phyloP scores from a whole-genome alignment of 1,140 invertebrate genomes.

The Drosophila neocordata region DNA sequence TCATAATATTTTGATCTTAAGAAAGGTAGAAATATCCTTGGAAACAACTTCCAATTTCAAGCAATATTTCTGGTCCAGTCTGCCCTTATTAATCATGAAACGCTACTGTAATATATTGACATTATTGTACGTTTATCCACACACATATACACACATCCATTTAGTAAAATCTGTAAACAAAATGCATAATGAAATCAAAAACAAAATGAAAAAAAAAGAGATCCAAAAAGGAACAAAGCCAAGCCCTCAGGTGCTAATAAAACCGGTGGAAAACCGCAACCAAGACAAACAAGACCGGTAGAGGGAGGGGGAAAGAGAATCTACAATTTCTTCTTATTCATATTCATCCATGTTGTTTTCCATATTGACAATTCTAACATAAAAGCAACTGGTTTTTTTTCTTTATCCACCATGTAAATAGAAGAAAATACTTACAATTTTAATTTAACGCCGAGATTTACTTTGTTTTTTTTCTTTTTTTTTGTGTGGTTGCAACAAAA shows the following conservation, averaged over 20 bases:
- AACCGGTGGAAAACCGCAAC: slow-evolving; percentile 12
- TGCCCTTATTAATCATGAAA: neutral
- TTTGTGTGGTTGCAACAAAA: slow-evolving; percentile 3
- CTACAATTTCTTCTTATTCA: neutral
- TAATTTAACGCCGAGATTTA: slow-evolving; percentile 15
- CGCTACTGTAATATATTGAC: neutral
- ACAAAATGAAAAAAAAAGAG: slow-evolving; percentile 15
- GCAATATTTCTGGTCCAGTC: no score
- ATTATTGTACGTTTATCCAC: neutral
- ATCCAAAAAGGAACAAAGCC: neutral
- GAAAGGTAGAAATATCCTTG: no score
- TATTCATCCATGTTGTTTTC: neutral
- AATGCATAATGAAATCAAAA: slow-evolving; percentile 43
- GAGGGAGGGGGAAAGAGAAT: neutral
- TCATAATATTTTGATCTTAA: no score
- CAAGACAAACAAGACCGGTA: slow-evolving; percentile 41
- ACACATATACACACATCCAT: no score
- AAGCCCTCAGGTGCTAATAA: slow-evolving; percentile 23
- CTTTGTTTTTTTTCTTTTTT: neutral
- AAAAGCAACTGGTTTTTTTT: slow-evolving; percentile 30
- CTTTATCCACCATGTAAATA: slow-evolving; percentile 30
- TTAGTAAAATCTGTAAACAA: slow-evolving; percentile 9
- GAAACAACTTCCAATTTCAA: no score
- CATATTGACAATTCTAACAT: slow-evolving; percentile 56
- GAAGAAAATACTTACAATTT: slow-evolving; percentile 26